Evolutionary conservation across 2,113 vertebrate species (phyloP).

Genomic region (Poecilia latipinna): DNA sequence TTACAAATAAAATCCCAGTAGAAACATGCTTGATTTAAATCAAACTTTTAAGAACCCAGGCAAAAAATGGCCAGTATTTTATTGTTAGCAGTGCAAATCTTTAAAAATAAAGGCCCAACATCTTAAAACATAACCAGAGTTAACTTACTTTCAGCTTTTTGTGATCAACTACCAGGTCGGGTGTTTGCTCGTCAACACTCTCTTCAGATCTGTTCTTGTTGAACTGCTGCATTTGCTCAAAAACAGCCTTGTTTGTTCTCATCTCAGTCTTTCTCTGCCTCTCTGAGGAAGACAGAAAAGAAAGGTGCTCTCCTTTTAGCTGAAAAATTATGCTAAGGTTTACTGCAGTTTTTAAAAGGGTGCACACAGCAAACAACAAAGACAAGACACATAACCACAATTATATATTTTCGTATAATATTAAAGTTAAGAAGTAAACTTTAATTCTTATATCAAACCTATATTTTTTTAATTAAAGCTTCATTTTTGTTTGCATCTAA

Average conservation of each 20-base stretch:
- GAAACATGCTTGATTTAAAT: neutral
- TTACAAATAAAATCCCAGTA: too few relatives aligned
- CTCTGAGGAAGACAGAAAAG: conserved; percentile 21
- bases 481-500: neutral
- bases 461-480: neutral
- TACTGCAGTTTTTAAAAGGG: neutral
- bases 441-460: neutral
- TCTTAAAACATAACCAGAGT: neutral
- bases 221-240: conserved; percentile 19
- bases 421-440: neutral
- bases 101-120: neutral
- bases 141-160: conserved; percentile 76
- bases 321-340: neutral
- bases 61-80: too few relatives aligned
- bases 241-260: neutral
- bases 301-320: neutral
- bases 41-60: neutral
- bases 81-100: too few relatives aligned
- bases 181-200: conserved; percentile 47
- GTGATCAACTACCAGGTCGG: conserved; percentile 73
- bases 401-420: neutral
- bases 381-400: neutral
- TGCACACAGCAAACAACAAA: neutral
- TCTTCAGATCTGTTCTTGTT: conserved; percentile 45
- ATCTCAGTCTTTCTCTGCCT: neutral